phyloP scores from a whole-genome alignment of 2,113 vertebrate genomes.

The Syrrhaptes paradoxus region DNA sequence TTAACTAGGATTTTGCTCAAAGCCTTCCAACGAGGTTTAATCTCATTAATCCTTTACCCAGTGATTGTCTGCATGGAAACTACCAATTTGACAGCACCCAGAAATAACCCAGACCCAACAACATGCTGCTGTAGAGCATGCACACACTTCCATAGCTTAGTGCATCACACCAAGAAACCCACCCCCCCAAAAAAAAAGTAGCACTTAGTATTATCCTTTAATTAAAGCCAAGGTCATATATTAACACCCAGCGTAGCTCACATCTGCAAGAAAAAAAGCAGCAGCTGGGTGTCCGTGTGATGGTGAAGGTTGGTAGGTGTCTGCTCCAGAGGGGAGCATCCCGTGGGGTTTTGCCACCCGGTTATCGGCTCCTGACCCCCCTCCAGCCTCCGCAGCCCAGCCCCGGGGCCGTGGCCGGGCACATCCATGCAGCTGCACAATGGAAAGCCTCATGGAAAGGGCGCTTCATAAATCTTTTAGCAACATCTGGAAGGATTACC shows the following conservation, averaged over 20 bases:
- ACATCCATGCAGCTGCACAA: not conserved
- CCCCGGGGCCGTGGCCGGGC: not conserved
- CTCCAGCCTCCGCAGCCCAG: not conserved
- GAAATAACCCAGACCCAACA: not conserved
- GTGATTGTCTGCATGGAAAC: not conserved
- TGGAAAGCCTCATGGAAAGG: not conserved
- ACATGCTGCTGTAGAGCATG: not conserved
- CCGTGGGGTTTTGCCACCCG: not conserved
- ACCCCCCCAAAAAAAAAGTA: not conserved
- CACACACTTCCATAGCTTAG: not conserved
- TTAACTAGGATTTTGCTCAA: not conserved
- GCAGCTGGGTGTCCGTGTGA: not conserved
- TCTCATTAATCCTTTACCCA: not conserved
- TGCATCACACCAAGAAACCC: not conserved
- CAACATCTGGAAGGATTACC: conserved; percentile 42
- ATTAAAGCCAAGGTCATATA: not conserved
- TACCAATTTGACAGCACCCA: not conserved
- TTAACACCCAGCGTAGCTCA: accelerated
- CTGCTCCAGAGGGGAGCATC: not conserved
- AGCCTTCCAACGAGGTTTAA: not conserved
- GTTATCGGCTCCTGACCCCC: not conserved
- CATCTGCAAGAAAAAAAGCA: not conserved
- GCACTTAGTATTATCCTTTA: not conserved
- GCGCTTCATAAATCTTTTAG: not conserved
- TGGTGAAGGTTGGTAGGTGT: not conserved